phyloP scores from a whole-genome alignment of 2,797 vertebrate genomes.

The Adelosebastes latens region DNA sequence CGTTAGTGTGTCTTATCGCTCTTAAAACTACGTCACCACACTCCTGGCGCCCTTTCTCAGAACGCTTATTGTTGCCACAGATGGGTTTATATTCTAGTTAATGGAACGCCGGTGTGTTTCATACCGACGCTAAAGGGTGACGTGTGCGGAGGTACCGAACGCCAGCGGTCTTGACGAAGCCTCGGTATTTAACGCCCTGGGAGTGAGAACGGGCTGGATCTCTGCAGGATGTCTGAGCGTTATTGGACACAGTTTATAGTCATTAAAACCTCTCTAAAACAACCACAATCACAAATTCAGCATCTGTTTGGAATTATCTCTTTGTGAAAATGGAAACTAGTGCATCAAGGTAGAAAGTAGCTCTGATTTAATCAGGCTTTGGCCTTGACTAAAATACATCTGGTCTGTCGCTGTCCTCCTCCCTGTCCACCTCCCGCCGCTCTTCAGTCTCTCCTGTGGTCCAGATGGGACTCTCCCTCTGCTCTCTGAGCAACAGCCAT shows the following conservation, averaged over 20 bases:
- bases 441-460: slow-evolving; percentile 36
- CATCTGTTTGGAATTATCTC: not conserved
- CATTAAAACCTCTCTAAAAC: slow-evolving; percentile 1
- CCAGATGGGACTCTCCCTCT: slow-evolving; percentile 65
- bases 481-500: slow-evolving; percentile 65
- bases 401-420: slow-evolving; percentile 18
- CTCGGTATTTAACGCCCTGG: too few species aligned
- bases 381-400: slow-evolving; percentile 33
- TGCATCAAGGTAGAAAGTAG: slow-evolving; percentile 6
- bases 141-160: too few species aligned
- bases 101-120: too few species aligned
- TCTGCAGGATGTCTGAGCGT: not conserved
- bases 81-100: too few species aligned
- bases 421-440: slow-evolving; percentile 29
- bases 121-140: too few species aligned
- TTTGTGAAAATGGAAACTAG: not conserved
- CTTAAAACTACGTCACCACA: too few species aligned
- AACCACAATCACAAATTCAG: not conserved
- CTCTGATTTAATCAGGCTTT: slow-evolving; percentile 25
- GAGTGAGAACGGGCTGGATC: too few species aligned
- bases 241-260: not conserved
- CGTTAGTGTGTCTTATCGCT: too few species aligned
- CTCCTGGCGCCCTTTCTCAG: too few species aligned
- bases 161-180: too few species aligned
- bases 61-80: too few species aligned